Base-by-base conservation (phyloP, 2,113 vertebrate species). In the Gadus macrocephalus region DNA sequence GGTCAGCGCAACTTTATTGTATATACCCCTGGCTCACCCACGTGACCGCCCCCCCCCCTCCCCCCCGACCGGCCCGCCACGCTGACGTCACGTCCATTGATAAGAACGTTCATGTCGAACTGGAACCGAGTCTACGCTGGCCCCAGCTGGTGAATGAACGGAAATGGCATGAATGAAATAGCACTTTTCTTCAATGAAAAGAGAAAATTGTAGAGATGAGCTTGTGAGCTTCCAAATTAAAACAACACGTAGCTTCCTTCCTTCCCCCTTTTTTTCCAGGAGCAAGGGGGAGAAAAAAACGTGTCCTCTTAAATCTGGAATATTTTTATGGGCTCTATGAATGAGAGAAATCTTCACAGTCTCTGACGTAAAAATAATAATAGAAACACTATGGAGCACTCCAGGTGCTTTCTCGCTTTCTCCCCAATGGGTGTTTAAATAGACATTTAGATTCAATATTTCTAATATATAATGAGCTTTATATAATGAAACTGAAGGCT, bases 31-130 rank as follows among this genome's bases (percentile, higher is more conserved):
- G 38, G 66, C 35, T 69, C 65, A 59, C 81, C 83, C 91, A 92
- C 87, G 91, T 92, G 92, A 92, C 70, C 22, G 60, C 60, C 75
- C 79, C 77, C 73, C 81, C 79, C 69, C 66, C 73, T 22, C 20
- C 20, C 72, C 86, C 67, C 83, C 76, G 79, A 81, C 79, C 85
- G 82, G 86, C 83, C 86, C 80, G 83, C 87, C 73, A 58, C 83
- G 86, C 86, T 92, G 91, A 93, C 92, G 92, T 93, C 92, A 93
- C 86, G 74, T 85, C 89, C 92, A 93, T 93, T 93, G 92, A 93
- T 92, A 92, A 93, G 90, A 92, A 91, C 89, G 86, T 91, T 90
- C 86, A 89, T 91, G 89, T 89, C 83, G 90, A 89, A 87, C 89
- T 91, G 89, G 89, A 84, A 86, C 89, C 82, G 88, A 89, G 88